Evolutionary conservation across 1,140 invertebrate species (phyloP), one percentile per base, ranked within the genome.

Genomic region (Eufriesea mexicana): DNA sequence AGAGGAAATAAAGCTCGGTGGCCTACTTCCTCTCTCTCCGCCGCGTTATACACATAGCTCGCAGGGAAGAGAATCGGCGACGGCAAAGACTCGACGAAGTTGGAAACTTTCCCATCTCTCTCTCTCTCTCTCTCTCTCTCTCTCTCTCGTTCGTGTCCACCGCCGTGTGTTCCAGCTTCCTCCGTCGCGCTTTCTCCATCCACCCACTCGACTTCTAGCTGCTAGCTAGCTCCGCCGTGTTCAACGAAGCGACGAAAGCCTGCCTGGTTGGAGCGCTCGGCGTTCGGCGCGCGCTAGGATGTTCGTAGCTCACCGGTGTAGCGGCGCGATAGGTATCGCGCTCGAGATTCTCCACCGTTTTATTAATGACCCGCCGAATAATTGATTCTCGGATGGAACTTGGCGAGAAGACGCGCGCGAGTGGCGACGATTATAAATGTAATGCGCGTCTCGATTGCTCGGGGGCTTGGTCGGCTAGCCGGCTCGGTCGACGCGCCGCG

Each of bases 1-100:
- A 67, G 78, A 84, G 86, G 79, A 86, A 82, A 89, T 89, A 85
- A 90, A 89, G 83, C 82, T 82, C 77, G 57, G 67, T 90, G 86
- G 83, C 89, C 87, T 75, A 90, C 78, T 89, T 90, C 83, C 80
- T 47, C 51, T 16, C n/a, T 49, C 35, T 70, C 25, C 7, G 28
- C 55, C 35, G 10, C 28, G 35, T 72, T 20, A 25, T 54, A 35
- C 35, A 45, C 14, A 55, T 20, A 25, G 49, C 57, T 64, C 71
- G 68, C 62, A 42, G 59, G 51, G 57, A 61, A 28, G 74, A 55
- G 86, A 84, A 88, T 85, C 47, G 55, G 45, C 74, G 20, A 66
- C 79, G 74, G 74, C 70, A 64, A 86, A 83, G 75, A 82, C 82
- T 83, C 49, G 72, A 28, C 83, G 59, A 67, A 87, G 76, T 89